phyloP scores from a whole-genome alignment of 2,113 vertebrate species.

The Thalassarche chlororhynchos region DNA sequence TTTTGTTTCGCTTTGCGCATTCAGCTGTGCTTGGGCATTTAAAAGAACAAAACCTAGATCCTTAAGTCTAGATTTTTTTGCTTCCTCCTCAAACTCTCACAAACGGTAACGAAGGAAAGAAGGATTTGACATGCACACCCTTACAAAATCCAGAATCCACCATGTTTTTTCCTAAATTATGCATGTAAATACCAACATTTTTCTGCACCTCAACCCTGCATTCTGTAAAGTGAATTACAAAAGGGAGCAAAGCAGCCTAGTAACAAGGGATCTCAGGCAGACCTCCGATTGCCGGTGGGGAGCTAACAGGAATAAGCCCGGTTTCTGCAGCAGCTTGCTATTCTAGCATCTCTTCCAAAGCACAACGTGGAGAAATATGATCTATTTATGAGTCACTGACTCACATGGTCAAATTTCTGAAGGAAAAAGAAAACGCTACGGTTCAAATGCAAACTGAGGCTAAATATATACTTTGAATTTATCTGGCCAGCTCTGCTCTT shows the following conservation, averaged over 20 bases:
- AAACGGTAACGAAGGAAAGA: not conserved
- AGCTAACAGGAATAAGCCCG: not conserved
- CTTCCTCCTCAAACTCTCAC: not conserved
- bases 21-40: not conserved
- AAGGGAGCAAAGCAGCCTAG: not conserved
- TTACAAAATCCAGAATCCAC: not conserved
- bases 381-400: slow-evolving; percentile 6
- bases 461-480: not conserved
- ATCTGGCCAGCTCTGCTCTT: not conserved
- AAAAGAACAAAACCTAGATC: not conserved
- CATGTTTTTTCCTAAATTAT: not conserved
- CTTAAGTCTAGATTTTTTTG: not conserved
- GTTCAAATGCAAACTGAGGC: not conserved
- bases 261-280: accelerated
- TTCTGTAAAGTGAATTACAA: not conserved
- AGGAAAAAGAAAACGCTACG: not conserved
- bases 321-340: not conserved
- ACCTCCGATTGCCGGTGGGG: not conserved
- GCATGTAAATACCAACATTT: not conserved
- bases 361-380: not conserved
- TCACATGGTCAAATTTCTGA: slow-evolving; percentile 20
- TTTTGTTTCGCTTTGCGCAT: not conserved
- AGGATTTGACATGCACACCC: not conserved
- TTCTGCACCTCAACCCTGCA: not conserved
- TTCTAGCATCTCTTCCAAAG: not conserved